phyloP scores from a whole-genome alignment of 2,888 invertebrate species.

The Gisinianus flammeolus region DNA sequence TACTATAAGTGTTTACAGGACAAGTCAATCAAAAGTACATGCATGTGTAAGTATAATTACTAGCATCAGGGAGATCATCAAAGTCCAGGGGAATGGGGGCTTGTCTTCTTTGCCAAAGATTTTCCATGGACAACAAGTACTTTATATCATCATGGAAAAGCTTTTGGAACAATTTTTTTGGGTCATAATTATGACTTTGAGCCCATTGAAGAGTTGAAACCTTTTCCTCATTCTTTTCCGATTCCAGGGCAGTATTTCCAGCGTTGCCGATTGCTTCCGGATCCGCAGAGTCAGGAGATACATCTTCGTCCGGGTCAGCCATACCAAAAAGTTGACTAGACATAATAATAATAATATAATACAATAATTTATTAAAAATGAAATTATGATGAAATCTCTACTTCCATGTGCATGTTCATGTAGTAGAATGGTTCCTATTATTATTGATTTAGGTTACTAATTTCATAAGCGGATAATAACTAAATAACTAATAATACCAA shows the following conservation, averaged over 20 bases:
- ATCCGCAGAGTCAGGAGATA: conserved; percentile 95
- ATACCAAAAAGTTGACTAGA: conserved; percentile 94
- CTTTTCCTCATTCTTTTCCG: conserved; percentile 64
- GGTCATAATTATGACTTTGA: conserved; percentile 78
- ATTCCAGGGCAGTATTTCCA: conserved; percentile 61
- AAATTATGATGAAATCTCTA: no score
- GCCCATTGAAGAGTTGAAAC: conserved; percentile 89
- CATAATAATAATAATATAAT: conserved; percentile 44
- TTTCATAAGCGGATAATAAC: no score
- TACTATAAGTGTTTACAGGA: no score
- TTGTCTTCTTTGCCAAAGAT: conserved; percentile 90
- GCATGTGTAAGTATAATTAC: conserved; percentile 55
- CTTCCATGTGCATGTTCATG: not conserved
- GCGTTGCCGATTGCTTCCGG: conserved; percentile 75
- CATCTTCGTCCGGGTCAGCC: conserved; percentile 94
- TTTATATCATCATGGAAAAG: conserved; percentile 93
- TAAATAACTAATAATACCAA: no score
- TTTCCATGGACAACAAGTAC: conserved; percentile 91
- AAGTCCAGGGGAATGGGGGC: conserved; percentile 82
- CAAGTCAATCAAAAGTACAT: not conserved
- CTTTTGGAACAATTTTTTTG: conserved; percentile 86
- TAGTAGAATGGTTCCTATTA: no score
- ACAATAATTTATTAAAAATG: not conserved
- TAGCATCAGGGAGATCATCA: conserved; percentile 67
- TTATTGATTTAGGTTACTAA: no score